Evolutionary conservation across 2,888 invertebrate genomes (phyloP), one percentile per base, ranked within the genome.

Genomic region (Caenorhabditis plicata): DNA sequence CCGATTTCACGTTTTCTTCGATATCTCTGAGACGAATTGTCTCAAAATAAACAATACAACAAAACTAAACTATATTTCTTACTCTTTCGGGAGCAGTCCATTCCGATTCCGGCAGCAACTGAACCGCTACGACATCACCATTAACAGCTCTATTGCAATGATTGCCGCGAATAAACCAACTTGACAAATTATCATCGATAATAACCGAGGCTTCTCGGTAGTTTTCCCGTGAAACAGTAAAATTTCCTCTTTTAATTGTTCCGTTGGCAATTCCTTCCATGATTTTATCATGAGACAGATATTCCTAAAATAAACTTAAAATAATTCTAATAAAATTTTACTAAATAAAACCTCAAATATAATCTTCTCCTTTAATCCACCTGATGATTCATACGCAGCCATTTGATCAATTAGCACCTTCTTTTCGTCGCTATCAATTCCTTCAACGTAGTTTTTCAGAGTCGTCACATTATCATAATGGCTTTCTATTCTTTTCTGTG

Each of bases 61-160:
- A n/a, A 8, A 20, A 39, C 20, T 39, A 19, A 7, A 39, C 9
- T 22, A 29, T 15, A 4, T 19, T 4, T 2, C 32, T 44, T 17
- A 56, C 48, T 33, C 55, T 68, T 36, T 75, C 79, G 1, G 94
- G 94, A 33, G 87, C 87, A 7, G 89, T 87, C 98, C 98, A 98
- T 75, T 95, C 86, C 7, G 87, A 86, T 84, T 93, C 87, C 0
- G 92, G 89, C 40, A 96, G 85, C 40, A 98, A 83, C 83, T 92
- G 88, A 46, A 98, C 84, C 4, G 92, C 96, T 4, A 98, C 94
- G 33, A 88, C 84, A 81, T 98, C 98, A 7, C 79, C 94, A 81
- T 96, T 91, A 0, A 96, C 89, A 2, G 93, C 91, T 60, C 98
- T 87, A 82, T 98, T 98, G 49, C 95, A 86, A 45, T 90, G 23